Evolutionary conservation across 2,797 vertebrate species (phyloP).

Genomic region (Sebastes itinus): DNA sequence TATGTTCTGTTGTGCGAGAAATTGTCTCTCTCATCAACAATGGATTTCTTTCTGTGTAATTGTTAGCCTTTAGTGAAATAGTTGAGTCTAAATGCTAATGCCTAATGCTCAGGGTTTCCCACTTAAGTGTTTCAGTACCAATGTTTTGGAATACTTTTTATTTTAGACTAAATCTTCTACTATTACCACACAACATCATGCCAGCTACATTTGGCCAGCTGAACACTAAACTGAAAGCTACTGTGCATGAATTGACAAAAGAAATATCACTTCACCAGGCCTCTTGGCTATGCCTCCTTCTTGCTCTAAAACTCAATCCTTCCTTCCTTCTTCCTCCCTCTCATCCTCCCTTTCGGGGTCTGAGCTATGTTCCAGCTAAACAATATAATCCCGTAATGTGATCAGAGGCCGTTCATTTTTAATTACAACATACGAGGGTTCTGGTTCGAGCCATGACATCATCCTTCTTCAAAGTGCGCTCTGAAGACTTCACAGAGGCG

Average conservation of each 20-base stretch:
- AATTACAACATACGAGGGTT: constrained; percentile 57
- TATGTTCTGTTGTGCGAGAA: background rate
- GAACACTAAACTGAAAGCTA: background rate
- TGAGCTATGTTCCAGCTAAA: constrained; percentile 30
- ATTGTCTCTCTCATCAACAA: background rate
- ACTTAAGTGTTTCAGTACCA: background rate
- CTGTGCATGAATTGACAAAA: background rate
- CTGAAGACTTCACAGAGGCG: constrained; percentile 14
- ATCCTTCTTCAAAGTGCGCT: constrained; percentile 54
- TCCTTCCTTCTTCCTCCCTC: background rate
- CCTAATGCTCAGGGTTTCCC: background rate
- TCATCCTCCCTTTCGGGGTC: constrained; percentile 16
- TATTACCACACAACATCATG: background rate
- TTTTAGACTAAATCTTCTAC: background rate
- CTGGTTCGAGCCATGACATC: constrained; percentile 61
- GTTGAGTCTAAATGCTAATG: background rate
- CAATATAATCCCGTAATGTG: constrained; percentile 53
- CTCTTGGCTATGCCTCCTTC: background rate
- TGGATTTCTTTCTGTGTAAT: background rate
- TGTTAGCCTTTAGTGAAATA: background rate
- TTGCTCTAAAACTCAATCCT: background rate
- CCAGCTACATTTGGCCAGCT: background rate
- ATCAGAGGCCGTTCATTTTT: constrained; percentile 62
- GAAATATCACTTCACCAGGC: background rate
- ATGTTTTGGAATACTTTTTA: background rate